phyloP scores from a whole-genome alignment of 2,888 invertebrate species.

The Limnephilus marmoratus region DNA sequence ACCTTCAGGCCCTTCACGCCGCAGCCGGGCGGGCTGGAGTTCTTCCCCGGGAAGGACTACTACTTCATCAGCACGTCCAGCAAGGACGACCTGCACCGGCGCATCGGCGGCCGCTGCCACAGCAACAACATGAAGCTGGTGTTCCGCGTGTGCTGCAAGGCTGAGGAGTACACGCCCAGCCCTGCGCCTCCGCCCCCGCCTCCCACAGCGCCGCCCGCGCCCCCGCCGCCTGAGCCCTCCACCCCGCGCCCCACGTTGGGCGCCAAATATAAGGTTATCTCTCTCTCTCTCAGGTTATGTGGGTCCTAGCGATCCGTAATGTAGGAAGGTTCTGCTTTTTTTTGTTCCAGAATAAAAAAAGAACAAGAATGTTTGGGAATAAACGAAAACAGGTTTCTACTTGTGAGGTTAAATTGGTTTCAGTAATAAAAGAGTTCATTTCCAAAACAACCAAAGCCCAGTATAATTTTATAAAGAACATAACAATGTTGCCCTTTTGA shows the following conservation, averaged over 20 bases:
- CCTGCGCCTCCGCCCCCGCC: constrained; percentile 77
- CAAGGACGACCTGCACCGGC: constrained; percentile 92
- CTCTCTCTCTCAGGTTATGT: too few species aligned
- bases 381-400: too few species aligned
- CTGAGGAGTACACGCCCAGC: constrained; percentile 80
- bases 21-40: constrained; percentile 95
- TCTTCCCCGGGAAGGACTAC: constrained; percentile 95
- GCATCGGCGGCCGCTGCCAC: constrained; percentile 94
- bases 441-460: too few species aligned
- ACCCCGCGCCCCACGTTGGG: constrained; percentile 68
- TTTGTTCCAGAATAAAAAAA: too few species aligned
- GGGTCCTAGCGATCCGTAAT: too few species aligned
- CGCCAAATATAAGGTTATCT: too few species aligned
- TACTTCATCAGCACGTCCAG: constrained; percentile 95
- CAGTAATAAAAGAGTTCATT: too few species aligned
- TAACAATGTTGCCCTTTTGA: too few species aligned
- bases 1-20: constrained; percentile 97
- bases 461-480: too few species aligned
- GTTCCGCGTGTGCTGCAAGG: constrained; percentile 94
- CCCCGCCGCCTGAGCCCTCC: constrained; percentile 75
- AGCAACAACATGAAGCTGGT: constrained; percentile 97
- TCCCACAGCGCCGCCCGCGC: constrained; percentile 78
- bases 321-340: too few species aligned
- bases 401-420: too few species aligned
- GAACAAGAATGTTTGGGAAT: too few species aligned